Conservation (phyloP, 2,888 invertebrate genomes). For the Amaurobius ferox region DNA sequence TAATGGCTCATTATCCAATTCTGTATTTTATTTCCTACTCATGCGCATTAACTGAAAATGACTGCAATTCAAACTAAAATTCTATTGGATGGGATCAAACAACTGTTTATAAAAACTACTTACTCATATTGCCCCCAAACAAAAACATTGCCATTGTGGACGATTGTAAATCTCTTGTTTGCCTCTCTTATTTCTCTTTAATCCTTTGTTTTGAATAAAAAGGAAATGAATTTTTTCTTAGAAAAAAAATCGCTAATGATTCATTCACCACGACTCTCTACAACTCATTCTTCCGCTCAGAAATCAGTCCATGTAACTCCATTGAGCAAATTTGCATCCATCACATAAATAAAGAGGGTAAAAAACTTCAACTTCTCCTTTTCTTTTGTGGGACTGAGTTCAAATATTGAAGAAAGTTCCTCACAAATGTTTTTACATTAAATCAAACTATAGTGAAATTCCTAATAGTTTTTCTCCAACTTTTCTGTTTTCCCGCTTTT, state of each 20-base stretch:
- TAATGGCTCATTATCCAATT: no score
- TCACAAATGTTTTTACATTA: slow-evolving; percentile 63
- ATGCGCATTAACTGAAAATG: no score
- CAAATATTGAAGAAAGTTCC: slow-evolving; percentile 65
- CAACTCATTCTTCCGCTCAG: not conserved
- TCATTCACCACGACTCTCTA: no score
- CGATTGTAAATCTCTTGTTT: no score
- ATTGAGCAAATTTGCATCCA: slow-evolving; percentile 43
- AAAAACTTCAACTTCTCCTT: not conserved
- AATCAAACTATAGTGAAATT: slow-evolving; percentile 51
- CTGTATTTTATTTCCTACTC: no score
- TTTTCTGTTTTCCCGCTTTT: slow-evolving; percentile 13
- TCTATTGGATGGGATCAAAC: no score
- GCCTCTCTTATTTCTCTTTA: no score
- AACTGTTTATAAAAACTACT: no score
- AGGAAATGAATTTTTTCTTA: not conserved
- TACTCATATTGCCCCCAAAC: no score
- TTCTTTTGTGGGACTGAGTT: slow-evolving; percentile 58
- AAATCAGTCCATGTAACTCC: slow-evolving; percentile 2
- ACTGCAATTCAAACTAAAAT: no score
- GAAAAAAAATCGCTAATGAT: not conserved
- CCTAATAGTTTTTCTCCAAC: slow-evolving; percentile 23
- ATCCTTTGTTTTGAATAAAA: not conserved
- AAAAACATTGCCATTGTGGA: no score
- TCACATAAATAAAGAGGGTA: slow-evolving; percentile 9